These are phyloP conservation scores for Remorina albescens DNA, from an alignment of 2,797 vertebrate genomes.

Conservation along the genomic window DNA sequence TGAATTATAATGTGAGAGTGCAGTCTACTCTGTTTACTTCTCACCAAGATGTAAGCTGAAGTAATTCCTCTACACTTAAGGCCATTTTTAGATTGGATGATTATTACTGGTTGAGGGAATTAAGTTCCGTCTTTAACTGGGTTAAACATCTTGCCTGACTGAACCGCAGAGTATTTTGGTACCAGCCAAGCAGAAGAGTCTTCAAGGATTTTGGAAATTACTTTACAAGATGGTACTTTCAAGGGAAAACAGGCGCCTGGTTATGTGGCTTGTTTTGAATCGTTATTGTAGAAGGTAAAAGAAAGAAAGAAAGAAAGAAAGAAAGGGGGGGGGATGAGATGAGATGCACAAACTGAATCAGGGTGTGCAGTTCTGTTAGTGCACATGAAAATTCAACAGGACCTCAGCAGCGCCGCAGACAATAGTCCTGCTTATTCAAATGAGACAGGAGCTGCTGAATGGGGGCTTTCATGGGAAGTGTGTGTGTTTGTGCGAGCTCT, in stretches of 20 bases:
- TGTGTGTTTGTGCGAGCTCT: conserved; percentile 20
- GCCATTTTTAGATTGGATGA: no score
- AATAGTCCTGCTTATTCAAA: conserved; percentile 58
- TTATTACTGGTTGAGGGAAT: background rate
- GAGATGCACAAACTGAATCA: background rate
- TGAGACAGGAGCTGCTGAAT: conserved; percentile 56
- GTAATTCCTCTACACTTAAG: no score
- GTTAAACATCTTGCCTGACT: background rate
- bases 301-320: background rate
- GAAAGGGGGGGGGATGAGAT: background rate
- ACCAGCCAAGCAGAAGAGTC: background rate
- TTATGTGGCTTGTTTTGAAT: background rate
- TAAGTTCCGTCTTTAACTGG: background rate
- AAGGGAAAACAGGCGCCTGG: background rate
- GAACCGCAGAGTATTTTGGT: background rate
- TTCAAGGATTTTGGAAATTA: background rate
- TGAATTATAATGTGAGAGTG: no score
- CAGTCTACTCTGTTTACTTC: no score
- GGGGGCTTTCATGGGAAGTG: conserved; percentile 49
- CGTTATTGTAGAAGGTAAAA: background rate
- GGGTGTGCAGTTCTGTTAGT: conserved; percentile 2
- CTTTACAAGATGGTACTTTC: background rate
- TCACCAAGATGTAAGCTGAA: no score
- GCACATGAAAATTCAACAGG: background rate
- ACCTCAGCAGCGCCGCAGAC: conserved; percentile 24